Base-by-base conservation (phyloP, 1,140 invertebrate species). In the Mesaphorura yosii region DNA sequence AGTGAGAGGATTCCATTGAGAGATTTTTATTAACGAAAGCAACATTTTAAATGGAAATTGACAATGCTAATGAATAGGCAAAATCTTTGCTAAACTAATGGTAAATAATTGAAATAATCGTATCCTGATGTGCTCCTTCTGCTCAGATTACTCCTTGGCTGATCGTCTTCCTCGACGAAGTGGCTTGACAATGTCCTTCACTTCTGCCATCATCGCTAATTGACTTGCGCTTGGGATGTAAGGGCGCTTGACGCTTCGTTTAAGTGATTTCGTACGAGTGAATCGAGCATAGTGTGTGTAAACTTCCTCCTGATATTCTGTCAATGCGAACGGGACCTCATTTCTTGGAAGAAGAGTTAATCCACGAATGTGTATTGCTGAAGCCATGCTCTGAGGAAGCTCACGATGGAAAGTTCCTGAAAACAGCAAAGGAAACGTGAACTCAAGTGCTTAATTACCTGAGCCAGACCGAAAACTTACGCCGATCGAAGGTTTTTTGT, bases 171-270 rank as follows among this genome's bases (percentile, higher is more conserved):
- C n/a, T n/a, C n/a, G n/a, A n/a, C n/a, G n/a, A n/a, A n/a, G n/a
- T n/a, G n/a, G n/a, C n/a, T n/a, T n/a, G n/a, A n/a, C n/a, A n/a
- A n/a, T n/a, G n/a, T n/a, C n/a, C n/a, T n/a, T n/a, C n/a, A n/a
- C n/a, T n/a, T n/a, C n/a, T n/a, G n/a, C n/a, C n/a, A n/a, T n/a
- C n/a, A n/a, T n/a, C n/a, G n/a, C n/a, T n/a, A n/a, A n/a, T n/a
- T n/a, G n/a, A n/a, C n/a, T n/a, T n/a, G n/a, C n/a, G n/a, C n/a
- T 34, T 26, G 60, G 60, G 42, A 62, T 47, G 37, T 57, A 62
- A 3, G 40, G 53, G 20, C 60, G 31, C 15, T 51, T 41, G 0
- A 23, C 48, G 0, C 50, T 28, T 2, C 14, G 5, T 17, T 62
- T 55, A 14, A 59, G 17, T 28, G 57, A 31, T 28, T 62, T 62